phyloP scores from a whole-genome alignment of 2,888 invertebrate genomes.

The Chelonus formosanus region DNA sequence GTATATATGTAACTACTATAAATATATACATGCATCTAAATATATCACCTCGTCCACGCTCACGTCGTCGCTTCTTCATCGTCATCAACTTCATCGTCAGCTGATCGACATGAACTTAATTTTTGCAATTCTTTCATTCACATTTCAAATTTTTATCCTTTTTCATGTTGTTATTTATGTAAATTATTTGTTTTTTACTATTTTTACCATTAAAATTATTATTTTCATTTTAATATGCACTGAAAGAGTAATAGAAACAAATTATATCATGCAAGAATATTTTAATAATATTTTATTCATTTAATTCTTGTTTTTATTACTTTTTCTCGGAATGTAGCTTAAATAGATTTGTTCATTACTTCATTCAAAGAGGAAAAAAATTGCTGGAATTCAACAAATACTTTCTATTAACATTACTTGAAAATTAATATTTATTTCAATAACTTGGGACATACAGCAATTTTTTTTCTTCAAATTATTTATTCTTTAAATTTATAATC shows the following conservation, averaged over 20 bases:
- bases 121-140: conserved; percentile 27
- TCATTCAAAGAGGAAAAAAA: not conserved
- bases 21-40: conserved; percentile 7
- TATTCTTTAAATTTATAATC: no score
- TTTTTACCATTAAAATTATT: no score
- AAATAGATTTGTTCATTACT: conserved; percentile 21
- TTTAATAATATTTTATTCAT: not conserved
- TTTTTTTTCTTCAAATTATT: no score
- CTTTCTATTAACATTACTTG: no score
- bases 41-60: conserved; percentile 38
- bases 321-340: conserved; percentile 32
- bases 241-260: no score
- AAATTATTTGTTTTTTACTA: no score
- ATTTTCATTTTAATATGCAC: no score
- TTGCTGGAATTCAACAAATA: no score
- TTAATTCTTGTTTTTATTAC: conserved; percentile 5
- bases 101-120: conserved; percentile 51
- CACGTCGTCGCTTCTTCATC: conserved; percentile 39
- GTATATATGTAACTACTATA: conserved; percentile 18
- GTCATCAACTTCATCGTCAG: conserved; percentile 42
- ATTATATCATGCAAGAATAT: no score
- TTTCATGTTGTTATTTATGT: no score
- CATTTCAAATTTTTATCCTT: conserved; percentile 18
- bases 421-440: no score
- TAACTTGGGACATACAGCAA: no score